Base-by-base conservation (phyloP, 1,140 invertebrate species). In the Octopus sinensis region DNA sequence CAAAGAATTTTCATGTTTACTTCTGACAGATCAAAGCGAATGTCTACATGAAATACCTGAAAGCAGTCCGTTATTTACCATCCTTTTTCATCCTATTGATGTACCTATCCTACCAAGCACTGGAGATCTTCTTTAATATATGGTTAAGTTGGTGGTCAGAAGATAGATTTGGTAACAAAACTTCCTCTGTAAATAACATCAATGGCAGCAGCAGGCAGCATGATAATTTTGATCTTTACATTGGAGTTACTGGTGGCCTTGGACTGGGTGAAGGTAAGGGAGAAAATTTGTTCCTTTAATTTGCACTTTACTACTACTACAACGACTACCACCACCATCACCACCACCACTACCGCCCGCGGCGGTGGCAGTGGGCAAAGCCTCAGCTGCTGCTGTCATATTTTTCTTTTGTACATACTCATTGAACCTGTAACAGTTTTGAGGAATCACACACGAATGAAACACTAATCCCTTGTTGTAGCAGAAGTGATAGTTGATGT, bases 11-110 rank as follows among this genome's bases (percentile, higher is more conserved):
- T 62, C 9, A 62, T 62, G 56, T 62, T 62, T 3, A 43, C 30
- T 43, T 43, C 30, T 43, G 30, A 17, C 89, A 95, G 94, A 95
- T 96, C 0, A 96, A 96, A 92, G 94, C 94, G 92, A 90, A 92
- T 83, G 96, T 98, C 0, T 98, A 97, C 91, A 93, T 94, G 82
- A 94, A 97, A 89, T 98, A 98, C 87, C 92, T 97, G 81, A 93
- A 93, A 87, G 95, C 95, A 43, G 94, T 97, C 78, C 96, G 96
- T 78, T 90, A 95, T 84, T 90, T 93, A 82, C 92, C 95, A 12
- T 93, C 94, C 0, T 86, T 94, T 51, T 89, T 94, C 3, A 96
- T 96, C 3, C 91, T 90, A 0, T 9, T 87, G 0, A 54, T 89
- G 30, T 89, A 87, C 83, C 78, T 80, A 3, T 12, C 85, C 4